These are phyloP conservation scores for Spodoptera exigua DNA, from an alignment of 2,888 invertebrate species.

Conservation along the genomic window DNA sequence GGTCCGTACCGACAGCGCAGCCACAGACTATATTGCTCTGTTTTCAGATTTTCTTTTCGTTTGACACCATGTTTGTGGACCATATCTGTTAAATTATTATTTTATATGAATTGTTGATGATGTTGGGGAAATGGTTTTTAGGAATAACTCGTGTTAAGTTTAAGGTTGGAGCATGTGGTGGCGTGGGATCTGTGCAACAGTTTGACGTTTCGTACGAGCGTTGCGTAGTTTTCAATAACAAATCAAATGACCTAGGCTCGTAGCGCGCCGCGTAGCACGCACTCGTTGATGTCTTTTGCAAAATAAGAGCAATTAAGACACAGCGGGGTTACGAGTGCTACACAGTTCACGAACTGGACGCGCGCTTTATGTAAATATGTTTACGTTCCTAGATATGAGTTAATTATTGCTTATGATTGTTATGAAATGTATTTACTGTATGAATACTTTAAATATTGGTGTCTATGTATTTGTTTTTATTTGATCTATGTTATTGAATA, in stretches of 20 bases:
- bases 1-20: slow-evolving; percentile 72
- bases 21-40: slow-evolving; percentile 74
- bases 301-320: slow-evolving; percentile 56
- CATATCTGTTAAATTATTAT: slow-evolving; percentile 61
- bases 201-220: slow-evolving; percentile 46
- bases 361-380: slow-evolving; percentile 18
- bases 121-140: slow-evolving; percentile 20
- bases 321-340: slow-evolving; percentile 47
- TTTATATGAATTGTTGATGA: slow-evolving; percentile 51
- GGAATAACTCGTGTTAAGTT: slow-evolving; percentile 13
- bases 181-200: slow-evolving; percentile 24
- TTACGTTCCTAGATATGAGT: slow-evolving; percentile 14
- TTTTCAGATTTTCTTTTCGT: slow-evolving; percentile 79
- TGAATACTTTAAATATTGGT: not conserved
- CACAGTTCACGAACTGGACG: slow-evolving; percentile 34
- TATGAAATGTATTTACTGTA: slow-evolving; percentile 3
- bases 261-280: slow-evolving; percentile 59
- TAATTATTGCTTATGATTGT: not conserved
- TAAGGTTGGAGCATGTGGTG: slow-evolving; percentile 13
- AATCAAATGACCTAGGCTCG: slow-evolving; percentile 59
- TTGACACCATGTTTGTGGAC: slow-evolving; percentile 70
- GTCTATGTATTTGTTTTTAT: not conserved
- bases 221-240: slow-evolving; percentile 51
- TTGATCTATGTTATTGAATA: not conserved
- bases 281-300: slow-evolving; percentile 71